These are phyloP conservation scores for Scaptomyza graminum DNA, from an alignment of 1,140 invertebrate species.

Conservation along the genomic window DNA sequence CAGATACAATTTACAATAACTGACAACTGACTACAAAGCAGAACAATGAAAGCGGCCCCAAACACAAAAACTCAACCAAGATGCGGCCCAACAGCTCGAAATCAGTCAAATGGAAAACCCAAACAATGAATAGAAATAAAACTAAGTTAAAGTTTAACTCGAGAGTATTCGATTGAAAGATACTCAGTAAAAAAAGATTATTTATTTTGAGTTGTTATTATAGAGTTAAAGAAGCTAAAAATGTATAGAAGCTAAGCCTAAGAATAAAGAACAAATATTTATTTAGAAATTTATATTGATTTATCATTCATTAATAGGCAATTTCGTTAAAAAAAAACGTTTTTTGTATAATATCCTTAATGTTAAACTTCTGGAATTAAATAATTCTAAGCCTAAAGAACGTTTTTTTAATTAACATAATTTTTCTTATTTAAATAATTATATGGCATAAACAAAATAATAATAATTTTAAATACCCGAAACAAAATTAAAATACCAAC, in stretches of 20 bases:
- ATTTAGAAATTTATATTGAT: no score
- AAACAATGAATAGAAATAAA: slow-evolving; percentile 27
- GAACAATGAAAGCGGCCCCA: slow-evolving; percentile 12
- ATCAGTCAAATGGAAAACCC: slow-evolving; percentile 60
- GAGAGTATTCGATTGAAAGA: neutral
- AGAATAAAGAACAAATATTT: no score
- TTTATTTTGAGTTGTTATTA: neutral
- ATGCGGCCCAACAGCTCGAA: slow-evolving; percentile 29
- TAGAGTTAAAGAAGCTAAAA: no score
- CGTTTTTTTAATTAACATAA: neutral
- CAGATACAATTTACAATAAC: slow-evolving; percentile 79
- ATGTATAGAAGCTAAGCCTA: no score
- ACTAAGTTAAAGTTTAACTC: neutral
- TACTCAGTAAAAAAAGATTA: slow-evolving; percentile 19
- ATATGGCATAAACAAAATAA: slow-evolving; percentile 15
- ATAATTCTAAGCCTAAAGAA: no score
- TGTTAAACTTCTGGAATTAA: no score
- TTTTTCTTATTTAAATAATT: slow-evolving; percentile 3
- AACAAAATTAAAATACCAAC: slow-evolving; percentile 31
- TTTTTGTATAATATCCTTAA: no score
- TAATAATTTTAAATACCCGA: slow-evolving; percentile 19
- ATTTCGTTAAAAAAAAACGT: no score
- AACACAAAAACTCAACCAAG: slow-evolving; percentile 33
- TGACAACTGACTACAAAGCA: slow-evolving; percentile 65
- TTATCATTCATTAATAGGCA: no score